Conservation (phyloP, 2,888 invertebrate species). For the Drosophila diplacantha region DNA sequence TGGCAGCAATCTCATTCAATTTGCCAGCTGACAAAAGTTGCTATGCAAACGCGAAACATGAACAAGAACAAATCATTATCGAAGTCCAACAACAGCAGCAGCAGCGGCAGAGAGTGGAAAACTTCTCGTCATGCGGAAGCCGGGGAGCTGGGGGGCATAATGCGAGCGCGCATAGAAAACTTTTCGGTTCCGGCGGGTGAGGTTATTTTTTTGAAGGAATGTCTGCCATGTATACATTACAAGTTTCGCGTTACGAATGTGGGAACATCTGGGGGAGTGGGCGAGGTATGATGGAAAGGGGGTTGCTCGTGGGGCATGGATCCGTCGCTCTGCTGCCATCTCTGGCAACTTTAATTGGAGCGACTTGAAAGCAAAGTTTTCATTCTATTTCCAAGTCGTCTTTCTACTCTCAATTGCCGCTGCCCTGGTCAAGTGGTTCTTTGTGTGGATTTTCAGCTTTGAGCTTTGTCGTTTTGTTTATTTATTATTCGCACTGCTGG, state of each 20-base stretch:
- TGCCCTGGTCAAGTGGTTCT: conserved; percentile 38
- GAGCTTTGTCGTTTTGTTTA: conserved; percentile 46
- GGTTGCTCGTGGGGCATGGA: neutral
- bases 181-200: conserved; percentile 15
- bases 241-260: conserved; percentile 52
- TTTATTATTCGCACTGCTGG: conserved; percentile 60
- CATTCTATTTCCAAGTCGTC: conserved; percentile 30
- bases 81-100: conserved; percentile 25
- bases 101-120: conserved; percentile 28
- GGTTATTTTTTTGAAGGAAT: conserved; percentile 39
- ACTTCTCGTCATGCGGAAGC: conserved; percentile 23
- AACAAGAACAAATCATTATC: conserved; percentile 43
- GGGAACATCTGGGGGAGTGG: conserved; percentile 9
- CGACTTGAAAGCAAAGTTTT: conserved; percentile 43
- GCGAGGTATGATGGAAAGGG: neutral
- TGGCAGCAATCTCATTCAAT: conserved; percentile 36
- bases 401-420: conserved; percentile 32
- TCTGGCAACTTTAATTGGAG: conserved; percentile 55
- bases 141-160: conserved; percentile 27
- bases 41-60: conserved; percentile 57
- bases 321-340: conserved; percentile 3
- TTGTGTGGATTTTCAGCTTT: conserved; percentile 43
- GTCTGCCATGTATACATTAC: conserved; percentile 61
- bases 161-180: conserved; percentile 33
- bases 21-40: conserved; percentile 62